Evolutionary conservation across 53 echinoderm and acorn worm genomes (phyloP), one percentile per base, ranked within the genome.

Genomic region (Holothuria scabra): DNA sequence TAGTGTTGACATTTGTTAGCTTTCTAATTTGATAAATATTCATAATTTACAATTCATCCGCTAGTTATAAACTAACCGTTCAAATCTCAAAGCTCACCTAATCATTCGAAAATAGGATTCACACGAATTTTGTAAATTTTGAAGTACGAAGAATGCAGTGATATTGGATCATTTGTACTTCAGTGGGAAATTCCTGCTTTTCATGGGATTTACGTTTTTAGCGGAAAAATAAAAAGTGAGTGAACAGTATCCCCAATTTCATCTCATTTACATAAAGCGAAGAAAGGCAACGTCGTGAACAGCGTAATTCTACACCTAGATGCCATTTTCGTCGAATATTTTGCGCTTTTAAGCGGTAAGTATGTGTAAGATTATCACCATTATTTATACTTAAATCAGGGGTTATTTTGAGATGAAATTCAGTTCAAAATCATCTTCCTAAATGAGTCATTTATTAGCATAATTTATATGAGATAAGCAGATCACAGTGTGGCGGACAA

Each of bases 381-480:
- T 52, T 52, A 10, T 52, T 52, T 52, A 18, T 18, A 16, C 52
- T 14, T 52, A 52, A 52, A 52, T 52, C 78, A 56, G 78, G 21
- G 78, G 29, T 78, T 29, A 78, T 78, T 78, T 33, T 78, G 55
- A 21, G 78, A 29, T 18, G 58, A 28, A 32, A 19, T 57, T 81
- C 37, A 38, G 64, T 81, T 9, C 34, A 62, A 81, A 35, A 61
- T 63, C 32, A 41, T 62, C 28, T 64, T 81, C 64, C n/a, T 38
- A 81, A 81, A 78, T 64, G 62, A 81, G 48, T 44, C 87, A 88
- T 70, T 99, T 91, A 99, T 99, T 99, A 99, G 89, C 99, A 99
- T 99, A 99, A 99, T 99, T 99, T 99, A 99, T 99, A 81, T 61
- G 62, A 78, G 78, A 57, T 78, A 78, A 78, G 78, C 78, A 78